Evolutionary conservation across 92 coral and sea anemone genomes (phyloP), one percentile per base, ranked within the genome.

Genomic region (Desmophyllum pertusum): DNA sequence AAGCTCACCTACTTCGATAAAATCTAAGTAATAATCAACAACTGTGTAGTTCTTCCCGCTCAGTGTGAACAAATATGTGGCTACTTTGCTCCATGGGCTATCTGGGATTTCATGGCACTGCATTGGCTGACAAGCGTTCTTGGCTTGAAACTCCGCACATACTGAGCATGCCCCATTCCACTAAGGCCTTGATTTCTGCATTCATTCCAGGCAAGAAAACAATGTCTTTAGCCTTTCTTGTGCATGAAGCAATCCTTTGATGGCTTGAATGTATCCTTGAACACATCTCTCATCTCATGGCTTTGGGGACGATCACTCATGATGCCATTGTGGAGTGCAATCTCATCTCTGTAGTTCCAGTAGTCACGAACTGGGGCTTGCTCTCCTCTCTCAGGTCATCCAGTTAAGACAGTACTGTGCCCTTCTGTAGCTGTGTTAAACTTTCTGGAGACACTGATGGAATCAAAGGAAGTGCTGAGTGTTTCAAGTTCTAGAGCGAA

Each of bases 151-250:
- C 51, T 85, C 86, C 0, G 85, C 84, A 83, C 92, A 88, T 33
- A 71, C 75, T 36, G 77, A 41, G 62, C 90, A 91, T n/a, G n/a
- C n/a, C n/a, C 50, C 70, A 79, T 42, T 55, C 81, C 31, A 87
- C 88, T 19, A 41, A 45, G 35, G 78, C 89, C 65, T 87, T 85
- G 19, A 87, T 83, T 33, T 87, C 91, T 33, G 75, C 52, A 79
- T 63, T 80, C 91, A 90, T 90, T 67, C 73, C 83, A 3, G 79
- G 86, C 86, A 84, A 80, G 81, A 81, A 87, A 3, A 89, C 70
- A n/a, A 86, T 38, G 35, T 85, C 86, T 75, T 55, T 73, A 11
- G 86, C 92, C 77, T 88, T 83, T 29, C 83, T n/a, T 39, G 50
- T 37, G 50, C 88, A 66, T 41, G 73, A 74, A 8, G 82, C 87